A percentile compares a stretch with the other conserved stretches of the same genome.
These are phyloP conservation scores for Caenorhabditis panamensis DNA, from an alignment of 2,888 invertebrate species.

Conservation along the genomic window DNA sequence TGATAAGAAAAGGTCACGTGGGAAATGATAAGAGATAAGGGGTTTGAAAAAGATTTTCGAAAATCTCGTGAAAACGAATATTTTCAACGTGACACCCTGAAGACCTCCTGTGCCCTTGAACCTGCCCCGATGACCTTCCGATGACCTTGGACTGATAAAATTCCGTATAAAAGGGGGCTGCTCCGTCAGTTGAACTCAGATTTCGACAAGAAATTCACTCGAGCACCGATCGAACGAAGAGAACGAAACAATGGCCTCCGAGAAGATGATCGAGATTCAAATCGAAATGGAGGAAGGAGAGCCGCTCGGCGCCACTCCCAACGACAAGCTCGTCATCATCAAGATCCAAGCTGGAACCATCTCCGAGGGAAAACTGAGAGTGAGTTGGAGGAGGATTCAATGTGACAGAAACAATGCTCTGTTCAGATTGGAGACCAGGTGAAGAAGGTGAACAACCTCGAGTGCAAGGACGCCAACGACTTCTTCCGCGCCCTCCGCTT, in stretches of 20 bases:
- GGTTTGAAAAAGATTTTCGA: too few species aligned
- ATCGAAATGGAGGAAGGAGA: constrained; percentile 78
- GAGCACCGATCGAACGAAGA: constrained; percentile 17
- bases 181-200: too few species aligned
- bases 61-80: too few species aligned
- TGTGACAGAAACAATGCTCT: not conserved
- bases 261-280: constrained; percentile 66
- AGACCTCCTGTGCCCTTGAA: too few species aligned
- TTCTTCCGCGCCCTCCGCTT: constrained; percentile 74
- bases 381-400: constrained; percentile 23
- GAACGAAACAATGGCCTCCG: constrained; percentile 48
- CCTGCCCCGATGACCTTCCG: too few species aligned
- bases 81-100: too few species aligned
- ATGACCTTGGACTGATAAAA: not conserved
- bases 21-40: too few species aligned
- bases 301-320: constrained; percentile 77
- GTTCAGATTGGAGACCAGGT: constrained; percentile 75
- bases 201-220: too few species aligned
- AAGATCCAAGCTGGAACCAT: constrained; percentile 75
- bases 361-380: constrained; percentile 76
- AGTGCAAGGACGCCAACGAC: constrained; percentile 68
- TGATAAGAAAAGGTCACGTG: too few species aligned
- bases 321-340: constrained; percentile 77
- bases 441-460: constrained; percentile 67
- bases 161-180: not conserved